phyloP scores from a whole-genome alignment of 2,113 vertebrate genomes.

The Pogona vitticeps region DNA sequence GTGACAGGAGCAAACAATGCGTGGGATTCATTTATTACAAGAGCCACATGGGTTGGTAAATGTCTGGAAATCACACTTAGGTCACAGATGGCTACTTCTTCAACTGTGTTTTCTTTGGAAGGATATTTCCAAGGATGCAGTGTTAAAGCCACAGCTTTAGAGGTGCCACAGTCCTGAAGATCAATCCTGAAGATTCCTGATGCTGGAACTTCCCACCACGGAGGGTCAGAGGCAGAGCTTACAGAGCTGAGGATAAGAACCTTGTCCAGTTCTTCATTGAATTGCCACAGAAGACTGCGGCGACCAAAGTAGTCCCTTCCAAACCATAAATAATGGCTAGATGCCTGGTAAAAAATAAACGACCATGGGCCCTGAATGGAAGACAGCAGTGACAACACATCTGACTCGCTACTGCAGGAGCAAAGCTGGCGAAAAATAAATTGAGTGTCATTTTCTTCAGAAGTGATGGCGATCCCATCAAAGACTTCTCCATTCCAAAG shows the following conservation, averaged over 20 bases:
- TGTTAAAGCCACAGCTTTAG: slow-evolving; percentile 72
- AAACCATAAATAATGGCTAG: slow-evolving; percentile 87
- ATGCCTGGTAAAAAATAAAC: slow-evolving; percentile 89
- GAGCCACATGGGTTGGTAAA: slow-evolving; percentile 67
- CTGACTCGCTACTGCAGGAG: slow-evolving; percentile 70
- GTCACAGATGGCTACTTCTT: slow-evolving; percentile 38
- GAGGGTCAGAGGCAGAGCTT: slow-evolving; percentile 50
- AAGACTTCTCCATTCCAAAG: slow-evolving; percentile 97
- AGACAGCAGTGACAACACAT: slow-evolving; percentile 82
- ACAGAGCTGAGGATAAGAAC: slow-evolving; percentile 84
- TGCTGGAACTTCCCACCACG: slow-evolving; percentile 90
- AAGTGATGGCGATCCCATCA: slow-evolving; percentile 77
- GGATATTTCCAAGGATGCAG: slow-evolving; percentile 82
- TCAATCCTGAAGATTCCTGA: slow-evolving; percentile 87
- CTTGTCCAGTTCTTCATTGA: slow-evolving; percentile 37
- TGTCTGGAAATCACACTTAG: slow-evolving; percentile 59
- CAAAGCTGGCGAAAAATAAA: slow-evolving; percentile 80
- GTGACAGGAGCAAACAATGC: slow-evolving; percentile 76
- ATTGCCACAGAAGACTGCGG: slow-evolving; percentile 91
- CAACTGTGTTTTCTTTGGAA: slow-evolving; percentile 27
- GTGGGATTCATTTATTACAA: slow-evolving; percentile 68
- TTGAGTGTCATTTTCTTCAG: slow-evolving; percentile 85
- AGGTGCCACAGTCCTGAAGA: slow-evolving; percentile 70
- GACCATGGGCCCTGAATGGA: slow-evolving; percentile 87
- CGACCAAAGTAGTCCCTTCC: slow-evolving; percentile 95